These are phyloP conservation scores for Drosophila trichaetosa DNA, from an alignment of 2,888 invertebrate species.

Conservation along the genomic window DNA sequence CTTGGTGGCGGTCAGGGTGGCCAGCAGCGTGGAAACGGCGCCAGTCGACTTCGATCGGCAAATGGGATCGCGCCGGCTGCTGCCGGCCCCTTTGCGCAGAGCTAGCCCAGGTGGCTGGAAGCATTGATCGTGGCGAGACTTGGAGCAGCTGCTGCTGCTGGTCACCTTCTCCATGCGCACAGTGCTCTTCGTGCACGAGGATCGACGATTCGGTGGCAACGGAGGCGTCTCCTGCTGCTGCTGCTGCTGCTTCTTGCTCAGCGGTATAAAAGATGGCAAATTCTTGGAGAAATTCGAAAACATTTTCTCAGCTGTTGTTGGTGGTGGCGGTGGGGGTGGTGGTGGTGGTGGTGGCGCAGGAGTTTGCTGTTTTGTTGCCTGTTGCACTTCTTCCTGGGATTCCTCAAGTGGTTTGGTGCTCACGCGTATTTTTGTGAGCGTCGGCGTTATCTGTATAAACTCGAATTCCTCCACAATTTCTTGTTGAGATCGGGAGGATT, in stretches of 20 bases:
- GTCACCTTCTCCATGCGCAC: slow-evolving; percentile 86
- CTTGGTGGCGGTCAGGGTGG: slow-evolving; percentile 66
- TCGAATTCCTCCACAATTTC: slow-evolving; percentile 87
- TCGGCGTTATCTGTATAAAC: slow-evolving; percentile 93
- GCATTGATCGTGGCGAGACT: slow-evolving; percentile 82
- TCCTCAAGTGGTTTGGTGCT: slow-evolving; percentile 86
- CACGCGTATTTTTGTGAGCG: slow-evolving; percentile 92
- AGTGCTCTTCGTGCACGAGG: slow-evolving; percentile 87
- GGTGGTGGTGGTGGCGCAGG: slow-evolving; percentile 5
- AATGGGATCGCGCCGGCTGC: slow-evolving; percentile 79
- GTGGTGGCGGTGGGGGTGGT: slow-evolving; percentile 18
- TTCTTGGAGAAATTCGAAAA: slow-evolving; percentile 88
- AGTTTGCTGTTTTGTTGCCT: not conserved
- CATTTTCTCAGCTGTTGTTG: slow-evolving; percentile 78
- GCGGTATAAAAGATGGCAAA: slow-evolving; percentile 86
- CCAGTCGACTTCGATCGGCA: slow-evolving; percentile 84
- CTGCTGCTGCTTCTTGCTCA: slow-evolving; percentile 85
- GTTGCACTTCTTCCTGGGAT: slow-evolving; percentile 65
- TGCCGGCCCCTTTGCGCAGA: slow-evolving; percentile 77
- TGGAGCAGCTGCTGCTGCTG: slow-evolving; percentile 58
- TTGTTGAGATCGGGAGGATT: slow-evolving; percentile 69
- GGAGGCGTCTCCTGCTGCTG: slow-evolving; percentile 85
- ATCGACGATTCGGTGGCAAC: slow-evolving; percentile 91
- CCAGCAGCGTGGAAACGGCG: slow-evolving; percentile 73
- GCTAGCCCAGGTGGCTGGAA: slow-evolving; percentile 83